Conservation (phyloP, 2,797 vertebrate genomes). For the Ara ararauna region DNA sequence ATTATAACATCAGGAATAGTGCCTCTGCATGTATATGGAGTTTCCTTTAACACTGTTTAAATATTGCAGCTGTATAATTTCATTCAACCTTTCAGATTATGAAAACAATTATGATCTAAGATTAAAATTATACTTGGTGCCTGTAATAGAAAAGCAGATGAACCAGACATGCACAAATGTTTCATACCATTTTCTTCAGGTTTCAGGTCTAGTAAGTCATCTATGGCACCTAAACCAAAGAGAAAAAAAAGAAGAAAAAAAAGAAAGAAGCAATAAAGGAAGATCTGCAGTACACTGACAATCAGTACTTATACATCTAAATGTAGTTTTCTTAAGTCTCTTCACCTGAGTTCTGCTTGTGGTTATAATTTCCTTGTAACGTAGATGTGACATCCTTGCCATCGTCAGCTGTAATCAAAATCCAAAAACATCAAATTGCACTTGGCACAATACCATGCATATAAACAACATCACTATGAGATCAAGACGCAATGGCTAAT, state of each 20-base stretch:
- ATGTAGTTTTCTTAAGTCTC: slow-evolving; percentile 9
- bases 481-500: background rate
- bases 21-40: background rate
- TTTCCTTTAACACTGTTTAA: background rate
- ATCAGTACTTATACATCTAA: background rate
- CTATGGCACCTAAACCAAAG: slow-evolving; percentile 60
- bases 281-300: background rate
- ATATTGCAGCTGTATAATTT: background rate
- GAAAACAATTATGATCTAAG: background rate
- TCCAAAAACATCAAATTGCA: slow-evolving; percentile 37
- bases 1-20: background rate
- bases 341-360: slow-evolving; percentile 69
- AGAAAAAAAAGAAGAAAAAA: background rate
- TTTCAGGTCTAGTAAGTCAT: slow-evolving; percentile 79
- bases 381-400: slow-evolving; percentile 42
- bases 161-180: background rate
- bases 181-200: slow-evolving; percentile 78
- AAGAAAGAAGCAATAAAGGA: background rate
- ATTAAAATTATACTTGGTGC: background rate
- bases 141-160: background rate
- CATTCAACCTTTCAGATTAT: background rate
- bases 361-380: slow-evolving; percentile 55
- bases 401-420: slow-evolving; percentile 65
- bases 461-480: background rate
- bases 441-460: background rate